Percentiles rank a stretch among this genome's conserved stretches.
These are phyloP conservation scores for Saccopteryx leptura DNA, from an alignment of 2,113 vertebrate species.

Conservation along the genomic window DNA sequence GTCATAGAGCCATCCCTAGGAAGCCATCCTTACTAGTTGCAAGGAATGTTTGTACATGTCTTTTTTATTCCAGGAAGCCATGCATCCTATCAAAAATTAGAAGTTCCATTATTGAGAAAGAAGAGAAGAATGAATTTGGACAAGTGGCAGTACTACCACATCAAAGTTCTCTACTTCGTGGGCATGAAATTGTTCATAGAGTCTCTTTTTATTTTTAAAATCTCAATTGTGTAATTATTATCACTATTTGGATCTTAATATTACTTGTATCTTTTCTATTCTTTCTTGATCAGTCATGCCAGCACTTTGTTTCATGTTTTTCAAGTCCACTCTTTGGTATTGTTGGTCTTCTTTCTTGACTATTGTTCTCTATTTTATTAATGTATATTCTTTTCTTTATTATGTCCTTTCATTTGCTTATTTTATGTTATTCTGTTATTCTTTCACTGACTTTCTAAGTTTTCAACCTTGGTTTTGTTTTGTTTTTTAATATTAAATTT, in stretches of 20 bases:
- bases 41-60: neutral
- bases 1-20: neutral
- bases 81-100: neutral
- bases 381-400: neutral
- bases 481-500: neutral
- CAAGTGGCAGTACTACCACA: neutral
- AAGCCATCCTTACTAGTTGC: neutral
- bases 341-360: neutral
- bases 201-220: neutral
- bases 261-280: neutral
- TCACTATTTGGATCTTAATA: neutral
- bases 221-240: constrained; percentile 15
- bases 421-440: neutral
- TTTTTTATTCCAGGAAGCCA: neutral
- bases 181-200: neutral
- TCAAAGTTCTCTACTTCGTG: neutral
- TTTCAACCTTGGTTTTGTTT: neutral
- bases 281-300: neutral
- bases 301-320: neutral
- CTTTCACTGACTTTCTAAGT: neutral
- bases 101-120: neutral
- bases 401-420: neutral
- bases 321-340: neutral
- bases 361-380: neutral
- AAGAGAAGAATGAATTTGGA: neutral